A percentile compares a stretch with the other conserved stretches of the same genome.
phyloP scores from a whole-genome alignment of 2,113 vertebrate species.

The Lophochroa leadbeateri region DNA sequence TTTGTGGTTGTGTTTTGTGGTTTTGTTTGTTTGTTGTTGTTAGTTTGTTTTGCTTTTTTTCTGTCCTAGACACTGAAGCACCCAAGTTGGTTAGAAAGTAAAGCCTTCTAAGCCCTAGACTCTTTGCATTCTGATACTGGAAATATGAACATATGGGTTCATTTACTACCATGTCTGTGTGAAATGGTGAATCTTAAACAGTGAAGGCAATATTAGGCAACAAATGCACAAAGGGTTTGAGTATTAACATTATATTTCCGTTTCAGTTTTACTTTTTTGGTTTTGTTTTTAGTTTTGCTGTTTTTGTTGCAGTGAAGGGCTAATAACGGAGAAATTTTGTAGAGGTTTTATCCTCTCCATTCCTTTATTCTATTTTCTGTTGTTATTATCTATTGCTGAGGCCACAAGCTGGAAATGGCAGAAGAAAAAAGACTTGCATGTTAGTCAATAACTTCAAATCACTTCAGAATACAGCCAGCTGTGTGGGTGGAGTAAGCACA shows the following conservation, averaged over 20 bases:
- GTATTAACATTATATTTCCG: not conserved
- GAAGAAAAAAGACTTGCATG: not conserved
- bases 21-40: not conserved
- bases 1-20: not conserved
- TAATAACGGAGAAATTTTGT: not conserved
- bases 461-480: not conserved
- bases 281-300: not conserved
- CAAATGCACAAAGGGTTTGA: not conserved
- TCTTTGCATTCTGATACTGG: not conserved
- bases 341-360: not conserved
- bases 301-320: not conserved
- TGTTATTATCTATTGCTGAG: not conserved
- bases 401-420: not conserved
- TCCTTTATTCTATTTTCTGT: not conserved
- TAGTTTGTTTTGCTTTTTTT: not conserved
- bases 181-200: not conserved
- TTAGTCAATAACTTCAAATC: not conserved
- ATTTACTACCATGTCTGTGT: not conserved
- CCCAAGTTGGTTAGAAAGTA: not conserved
- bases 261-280: not conserved
- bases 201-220: not conserved
- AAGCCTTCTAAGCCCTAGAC: not conserved
- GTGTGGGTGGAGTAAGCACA: not conserved
- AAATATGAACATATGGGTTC: not conserved
- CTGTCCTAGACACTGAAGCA: not conserved